Base-by-base conservation (phyloP, 1,140 invertebrate genomes). In the Papilio glaucus region DNA sequence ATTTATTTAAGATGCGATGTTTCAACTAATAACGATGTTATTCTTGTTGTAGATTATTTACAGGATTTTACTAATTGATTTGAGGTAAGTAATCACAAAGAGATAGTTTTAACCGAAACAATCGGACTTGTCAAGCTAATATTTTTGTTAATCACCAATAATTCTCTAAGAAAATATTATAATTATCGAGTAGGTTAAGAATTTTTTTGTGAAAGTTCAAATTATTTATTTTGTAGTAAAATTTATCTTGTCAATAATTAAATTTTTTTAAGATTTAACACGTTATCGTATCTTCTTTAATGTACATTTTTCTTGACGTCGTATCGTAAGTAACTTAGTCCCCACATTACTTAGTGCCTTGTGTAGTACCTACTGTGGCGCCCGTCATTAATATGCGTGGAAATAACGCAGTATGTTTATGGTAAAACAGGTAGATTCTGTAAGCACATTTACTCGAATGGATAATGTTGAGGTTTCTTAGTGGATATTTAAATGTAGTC, bases 321-420 rank as follows among this genome's bases (percentile, higher is more conserved):
- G 42, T 45, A 33, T 33, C 67, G 42, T 45, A 33, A 26, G 42
- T 53, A 53, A 69, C 45, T 33, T 37, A 53, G 67, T 49, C 67
- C 67, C 41, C 24, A 33, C 67, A 69, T 67, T 67, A 67, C 67
- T 69, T 67, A 69, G 42, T 33, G 26, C 42, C 42, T 21, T 53
- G 67, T 10, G 67, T 69, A 57, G 18, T 57, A 57, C 49, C 49
- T 57, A 69, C 42, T 29, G 41, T 42, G 18, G 67, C 37, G 41
- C 67, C 42, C 15, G 67, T 69, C 67, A 69, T 69, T 69, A 69
- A 69, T 69, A 69, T 69, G 67, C 67, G 67, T 69, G 42, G 67
- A 68, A 68, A 68, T 68, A 68, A 68, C 65, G 26, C 65, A 42
- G 39, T 45, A 45, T 68, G 41, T 68, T 68, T 68, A 68, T 45